These are phyloP conservation scores for Actinostola sp. DNA, from an alignment of 92 coral and sea anemone genomes.

Conservation along the genomic window DNA sequence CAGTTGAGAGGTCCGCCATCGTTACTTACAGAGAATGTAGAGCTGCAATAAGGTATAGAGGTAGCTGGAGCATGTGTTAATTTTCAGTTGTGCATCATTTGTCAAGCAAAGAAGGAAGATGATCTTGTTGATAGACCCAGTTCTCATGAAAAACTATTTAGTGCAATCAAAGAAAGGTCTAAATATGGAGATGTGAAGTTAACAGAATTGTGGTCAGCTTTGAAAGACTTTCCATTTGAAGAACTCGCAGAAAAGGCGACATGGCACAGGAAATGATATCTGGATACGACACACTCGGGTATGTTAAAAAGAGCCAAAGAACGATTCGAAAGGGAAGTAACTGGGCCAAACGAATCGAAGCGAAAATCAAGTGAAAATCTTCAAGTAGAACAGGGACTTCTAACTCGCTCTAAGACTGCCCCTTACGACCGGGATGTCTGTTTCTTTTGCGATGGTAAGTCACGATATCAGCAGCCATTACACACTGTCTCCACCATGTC, in stretches of 20 bases:
- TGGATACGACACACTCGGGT: constrained; percentile 33
- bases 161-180: constrained; percentile 21
- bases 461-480: constrained; percentile 36
- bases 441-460: constrained; percentile 51
- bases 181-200: constrained; percentile 23
- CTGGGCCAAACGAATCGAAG: constrained; percentile 33
- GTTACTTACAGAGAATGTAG: too few species aligned
- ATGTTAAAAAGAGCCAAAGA: constrained; percentile 41
- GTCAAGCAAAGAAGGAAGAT: too few species aligned
- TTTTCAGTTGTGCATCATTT: too few species aligned
- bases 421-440: constrained; percentile 56
- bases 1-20: too few species aligned
- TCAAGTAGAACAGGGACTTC: constrained; percentile 7
- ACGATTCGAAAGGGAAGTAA: constrained; percentile 29
- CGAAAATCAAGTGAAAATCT: constrained; percentile 33
- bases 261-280: constrained; percentile 56
- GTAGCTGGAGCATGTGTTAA: too few species aligned
- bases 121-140: constrained; percentile 41
- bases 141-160: constrained; percentile 38
- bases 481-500: constrained; percentile 28
- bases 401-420: constrained; percentile 54
- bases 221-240: constrained; percentile 10
- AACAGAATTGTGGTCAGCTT: constrained; percentile 17
- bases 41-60: too few species aligned
- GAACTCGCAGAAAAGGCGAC: constrained; percentile 14